phyloP scores from a whole-genome alignment of 2,113 vertebrate species.

The Accipiter virgatus region DNA sequence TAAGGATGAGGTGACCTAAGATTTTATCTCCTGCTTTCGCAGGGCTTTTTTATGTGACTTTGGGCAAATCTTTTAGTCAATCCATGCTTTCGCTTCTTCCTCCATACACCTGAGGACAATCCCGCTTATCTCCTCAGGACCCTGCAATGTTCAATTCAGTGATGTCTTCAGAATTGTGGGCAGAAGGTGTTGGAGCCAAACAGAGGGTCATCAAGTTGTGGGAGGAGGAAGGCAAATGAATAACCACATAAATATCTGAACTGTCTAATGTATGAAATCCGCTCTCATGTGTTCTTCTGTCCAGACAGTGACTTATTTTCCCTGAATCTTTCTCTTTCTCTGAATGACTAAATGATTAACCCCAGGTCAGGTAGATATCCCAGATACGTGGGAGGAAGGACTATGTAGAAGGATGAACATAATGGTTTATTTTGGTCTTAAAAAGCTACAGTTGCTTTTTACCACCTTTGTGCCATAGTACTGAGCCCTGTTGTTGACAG shows the following conservation, averaged over 20 bases:
- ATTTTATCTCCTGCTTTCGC: not conserved
- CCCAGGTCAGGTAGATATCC: not conserved
- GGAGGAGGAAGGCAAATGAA: not conserved
- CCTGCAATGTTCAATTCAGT: not conserved
- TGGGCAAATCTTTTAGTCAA: not conserved
- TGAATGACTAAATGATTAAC: not conserved
- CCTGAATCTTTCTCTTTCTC: not conserved
- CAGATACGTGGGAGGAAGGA: not conserved
- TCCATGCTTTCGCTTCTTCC: not conserved
- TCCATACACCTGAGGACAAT: not conserved
- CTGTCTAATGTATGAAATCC: not conserved
- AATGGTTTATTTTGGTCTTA: not conserved
- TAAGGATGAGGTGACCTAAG: not conserved
- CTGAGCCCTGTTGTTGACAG: not conserved
- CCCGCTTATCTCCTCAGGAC: not conserved
- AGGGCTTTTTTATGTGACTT: not conserved
- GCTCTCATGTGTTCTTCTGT: not conserved
- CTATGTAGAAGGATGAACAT: not conserved
- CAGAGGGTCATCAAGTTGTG: not conserved
- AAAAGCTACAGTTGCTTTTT: not conserved
- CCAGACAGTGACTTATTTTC: conserved; percentile 16
- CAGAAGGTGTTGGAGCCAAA: not conserved
- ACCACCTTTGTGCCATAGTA: not conserved
- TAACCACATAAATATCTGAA: not conserved
- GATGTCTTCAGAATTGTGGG: not conserved